Percentiles rank a stretch among this genome's conserved stretches.
These are phyloP conservation scores for Chouioia cunea DNA, from an alignment of 2,888 invertebrate genomes.

Conservation along the genomic window DNA sequence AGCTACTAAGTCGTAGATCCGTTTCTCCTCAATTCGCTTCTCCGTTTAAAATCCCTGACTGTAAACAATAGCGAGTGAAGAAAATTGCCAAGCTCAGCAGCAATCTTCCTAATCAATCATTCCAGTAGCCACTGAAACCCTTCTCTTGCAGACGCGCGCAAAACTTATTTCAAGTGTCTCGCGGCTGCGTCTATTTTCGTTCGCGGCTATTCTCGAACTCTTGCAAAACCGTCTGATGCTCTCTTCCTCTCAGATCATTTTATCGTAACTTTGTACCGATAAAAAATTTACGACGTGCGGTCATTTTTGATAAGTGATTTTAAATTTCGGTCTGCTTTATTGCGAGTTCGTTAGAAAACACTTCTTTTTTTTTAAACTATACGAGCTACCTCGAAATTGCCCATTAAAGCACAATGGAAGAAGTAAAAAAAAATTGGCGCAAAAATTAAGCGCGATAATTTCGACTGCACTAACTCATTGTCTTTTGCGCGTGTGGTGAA, in stretches of 20 bases:
- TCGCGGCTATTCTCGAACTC: slow-evolving; percentile 42
- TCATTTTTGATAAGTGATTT: too few species aligned
- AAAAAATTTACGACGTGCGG: too few species aligned
- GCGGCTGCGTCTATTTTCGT: slow-evolving; percentile 52
- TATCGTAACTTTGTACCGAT: too few species aligned
- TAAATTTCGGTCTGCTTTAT: too few species aligned
- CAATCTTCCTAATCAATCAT: slow-evolving; percentile 3
- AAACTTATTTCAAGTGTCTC: slow-evolving; percentile 50
- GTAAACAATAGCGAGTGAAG: too few species aligned
- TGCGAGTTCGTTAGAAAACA: too few species aligned
- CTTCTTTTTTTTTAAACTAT: not conserved
- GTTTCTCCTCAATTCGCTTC: too few species aligned
- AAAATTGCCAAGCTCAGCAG: too few species aligned
- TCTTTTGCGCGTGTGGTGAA: slow-evolving; percentile 15
- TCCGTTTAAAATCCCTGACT: too few species aligned
- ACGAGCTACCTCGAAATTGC: not conserved
- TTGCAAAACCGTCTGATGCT: too few species aligned
- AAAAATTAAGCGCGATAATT: slow-evolving; percentile 31
- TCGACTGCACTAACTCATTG: slow-evolving; percentile 26
- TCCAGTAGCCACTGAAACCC: not conserved
- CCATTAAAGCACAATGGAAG: slow-evolving; percentile 4
- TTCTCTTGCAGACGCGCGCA: not conserved
- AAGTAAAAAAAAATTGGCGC: slow-evolving; percentile 7
- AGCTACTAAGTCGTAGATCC: too few species aligned
- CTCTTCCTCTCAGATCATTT: not conserved